Evolutionary conservation across 2,113 vertebrate species (phyloP).

Genomic region (Sorex araneus): DNA sequence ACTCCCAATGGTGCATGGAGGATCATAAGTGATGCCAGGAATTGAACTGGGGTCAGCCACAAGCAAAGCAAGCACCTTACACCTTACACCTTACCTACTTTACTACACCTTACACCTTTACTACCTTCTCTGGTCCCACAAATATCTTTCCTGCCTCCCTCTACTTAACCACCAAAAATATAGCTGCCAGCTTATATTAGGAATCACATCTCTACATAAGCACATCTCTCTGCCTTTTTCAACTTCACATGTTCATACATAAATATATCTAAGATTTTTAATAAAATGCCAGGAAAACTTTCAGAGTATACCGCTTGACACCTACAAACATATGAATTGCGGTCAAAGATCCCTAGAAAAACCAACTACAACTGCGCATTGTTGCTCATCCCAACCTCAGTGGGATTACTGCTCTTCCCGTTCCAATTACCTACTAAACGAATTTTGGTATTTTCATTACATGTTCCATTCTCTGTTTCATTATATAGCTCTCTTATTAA

Average conservation of each 20-base stretch:
- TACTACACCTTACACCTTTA: no score
- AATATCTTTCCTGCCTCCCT: not conserved
- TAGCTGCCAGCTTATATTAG: conserved; percentile 25
- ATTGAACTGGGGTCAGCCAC: no score
- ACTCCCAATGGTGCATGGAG: no score
- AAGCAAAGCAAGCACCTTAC: no score
- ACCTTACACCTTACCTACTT: no score
- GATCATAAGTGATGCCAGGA: no score
- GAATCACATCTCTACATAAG: not conserved
- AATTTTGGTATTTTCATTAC: not conserved
- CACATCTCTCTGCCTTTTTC: conserved; percentile 32
- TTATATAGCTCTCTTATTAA: not conserved
- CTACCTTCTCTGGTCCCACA: not conserved
- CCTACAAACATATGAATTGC: not conserved
- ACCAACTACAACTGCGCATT: not conserved
- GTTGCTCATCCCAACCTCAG: not conserved
- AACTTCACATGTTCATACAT: not conserved
- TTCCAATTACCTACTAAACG: not conserved
- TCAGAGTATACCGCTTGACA: not conserved
- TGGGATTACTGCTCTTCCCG: no score
- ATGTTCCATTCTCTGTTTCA: not conserved
- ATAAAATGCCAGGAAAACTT: conserved; percentile 18
- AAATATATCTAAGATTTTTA: not conserved
- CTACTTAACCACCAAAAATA: not conserved
- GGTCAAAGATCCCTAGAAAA: conserved; percentile 47